Percentiles rank a stretch among this genome's conserved stretches.
phyloP scores from a whole-genome alignment of 1,140 invertebrate genomes.

The Drosophila lacertosa region DNA sequence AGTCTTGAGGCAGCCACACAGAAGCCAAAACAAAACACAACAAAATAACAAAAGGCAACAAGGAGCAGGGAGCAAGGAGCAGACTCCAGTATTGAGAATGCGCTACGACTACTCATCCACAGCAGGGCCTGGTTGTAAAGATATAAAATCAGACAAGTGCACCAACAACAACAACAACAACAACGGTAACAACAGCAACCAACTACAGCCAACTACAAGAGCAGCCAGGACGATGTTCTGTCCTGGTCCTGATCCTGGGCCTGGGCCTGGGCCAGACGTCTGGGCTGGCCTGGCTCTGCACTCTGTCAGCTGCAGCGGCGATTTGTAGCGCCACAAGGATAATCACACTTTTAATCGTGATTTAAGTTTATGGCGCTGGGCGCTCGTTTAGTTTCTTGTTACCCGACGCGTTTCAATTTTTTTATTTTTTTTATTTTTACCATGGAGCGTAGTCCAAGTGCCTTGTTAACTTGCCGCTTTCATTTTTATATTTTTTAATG shows the following conservation, averaged over 20 bases:
- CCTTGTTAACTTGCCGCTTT: conserved; percentile 77
- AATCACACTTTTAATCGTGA: conserved; percentile 84
- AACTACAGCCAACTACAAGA: conserved; percentile 26
- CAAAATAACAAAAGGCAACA: conserved; percentile 22
- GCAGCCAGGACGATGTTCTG: conserved; percentile 48
- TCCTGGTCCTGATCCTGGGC: conserved; percentile 18
- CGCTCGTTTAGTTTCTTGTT: conserved; percentile 80
- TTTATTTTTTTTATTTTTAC: conserved; percentile 72
- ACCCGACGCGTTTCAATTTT: conserved; percentile 51
- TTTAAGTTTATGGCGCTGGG: conserved; percentile 83
- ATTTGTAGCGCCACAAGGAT: conserved; percentile 84
- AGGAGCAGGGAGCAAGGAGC: conserved; percentile 19
- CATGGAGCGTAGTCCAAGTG: conserved; percentile 43
- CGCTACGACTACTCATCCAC: conserved; percentile 60
- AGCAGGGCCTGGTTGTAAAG: conserved; percentile 76
- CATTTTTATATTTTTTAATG: conserved; percentile 82
- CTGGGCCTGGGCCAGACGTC: conserved; percentile 26
- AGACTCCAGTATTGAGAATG: conserved; percentile 16
- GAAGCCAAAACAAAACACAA: conserved; percentile 51
- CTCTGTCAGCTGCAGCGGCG: conserved; percentile 75
- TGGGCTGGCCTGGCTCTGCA: conserved; percentile 19
- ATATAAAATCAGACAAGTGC: conserved; percentile 79
- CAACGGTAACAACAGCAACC: too few species aligned
- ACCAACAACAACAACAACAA: too few species aligned
- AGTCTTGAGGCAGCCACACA: conserved; percentile 25